A percentile compares a stretch with the other conserved stretches of the same genome.
Evolutionary conservation across 2,113 vertebrate species (phyloP).

Genomic region (Chlorodrepanis virens): DNA sequence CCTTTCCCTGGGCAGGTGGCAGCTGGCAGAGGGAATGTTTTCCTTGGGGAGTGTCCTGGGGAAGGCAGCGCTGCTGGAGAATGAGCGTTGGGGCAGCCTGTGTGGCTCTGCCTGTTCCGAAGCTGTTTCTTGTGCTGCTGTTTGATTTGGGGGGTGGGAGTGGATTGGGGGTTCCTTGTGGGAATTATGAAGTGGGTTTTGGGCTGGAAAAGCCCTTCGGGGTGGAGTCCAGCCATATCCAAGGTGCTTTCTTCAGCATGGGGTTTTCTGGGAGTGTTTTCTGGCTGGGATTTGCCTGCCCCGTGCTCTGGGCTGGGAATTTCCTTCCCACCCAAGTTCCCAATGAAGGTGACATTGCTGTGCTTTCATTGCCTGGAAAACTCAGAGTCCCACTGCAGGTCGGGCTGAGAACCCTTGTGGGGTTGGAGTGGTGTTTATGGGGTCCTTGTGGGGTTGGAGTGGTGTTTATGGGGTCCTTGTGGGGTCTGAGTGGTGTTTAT

Average conservation of each 20-base stretch:
- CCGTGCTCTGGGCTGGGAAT: background rate
- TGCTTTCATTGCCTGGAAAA: background rate
- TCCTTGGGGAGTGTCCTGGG: background rate
- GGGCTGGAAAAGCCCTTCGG: background rate
- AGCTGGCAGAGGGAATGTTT: background rate
- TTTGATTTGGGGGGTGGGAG: background rate
- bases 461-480: no score
- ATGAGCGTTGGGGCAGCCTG: fast-evolving
- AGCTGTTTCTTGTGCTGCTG: background rate
- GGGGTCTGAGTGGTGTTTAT: no score
- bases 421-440: no score
- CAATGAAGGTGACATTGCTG: background rate
- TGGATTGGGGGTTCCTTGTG: background rate
- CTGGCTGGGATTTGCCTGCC: background rate
- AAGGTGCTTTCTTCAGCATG: background rate
- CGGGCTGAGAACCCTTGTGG: background rate
- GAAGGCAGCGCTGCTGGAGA: background rate
- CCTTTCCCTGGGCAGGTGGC: background rate
- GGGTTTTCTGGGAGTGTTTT: background rate
- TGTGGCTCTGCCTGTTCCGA: fast-evolving
- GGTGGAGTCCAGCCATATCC: background rate
- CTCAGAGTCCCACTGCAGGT: background rate
- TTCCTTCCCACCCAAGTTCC: background rate
- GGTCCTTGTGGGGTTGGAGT: no score
- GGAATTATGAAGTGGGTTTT: fast-evolving